Evolutionary conservation across 53 echinoderm and acorn worm species (phyloP).

Genomic region (Hippasteria phrygiana): DNA sequence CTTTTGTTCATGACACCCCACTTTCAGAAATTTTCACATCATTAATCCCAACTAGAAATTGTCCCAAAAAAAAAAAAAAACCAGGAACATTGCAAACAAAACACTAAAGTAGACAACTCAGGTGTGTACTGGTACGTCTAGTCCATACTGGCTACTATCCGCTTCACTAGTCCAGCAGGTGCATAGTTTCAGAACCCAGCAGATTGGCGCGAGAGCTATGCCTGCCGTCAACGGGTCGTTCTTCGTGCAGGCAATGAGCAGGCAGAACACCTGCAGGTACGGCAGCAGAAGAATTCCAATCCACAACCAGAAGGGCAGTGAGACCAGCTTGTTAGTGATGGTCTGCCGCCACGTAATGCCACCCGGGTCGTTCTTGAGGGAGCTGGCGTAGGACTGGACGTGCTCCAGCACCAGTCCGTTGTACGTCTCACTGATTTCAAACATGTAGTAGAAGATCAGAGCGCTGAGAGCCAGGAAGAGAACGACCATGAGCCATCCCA

Average conservation of each 20-base stretch:
- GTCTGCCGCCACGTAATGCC: slow-evolving; percentile 78
- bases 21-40: not conserved
- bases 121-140: slow-evolving; percentile 51
- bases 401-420: slow-evolving; percentile 86
- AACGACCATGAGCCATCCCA: slow-evolving; percentile 87
- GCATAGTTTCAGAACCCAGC: slow-evolving; percentile 49
- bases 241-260: slow-evolving; percentile 93
- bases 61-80: not conserved
- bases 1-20: not conserved
- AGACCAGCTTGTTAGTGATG: slow-evolving; percentile 73
- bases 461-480: slow-evolving; percentile 77
- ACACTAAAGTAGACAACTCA: not conserved
- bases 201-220: slow-evolving; percentile 56
- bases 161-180: slow-evolving; percentile 2
- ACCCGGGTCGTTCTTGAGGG: slow-evolving; percentile 75
- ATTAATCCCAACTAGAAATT: not conserved
- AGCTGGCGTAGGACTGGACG: slow-evolving; percentile 76
- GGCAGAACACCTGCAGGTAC: slow-evolving; percentile 95
- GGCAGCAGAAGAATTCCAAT: slow-evolving; percentile 79
- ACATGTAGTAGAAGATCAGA: slow-evolving; percentile 85
- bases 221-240: slow-evolving; percentile 84
- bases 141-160: slow-evolving; percentile 24
- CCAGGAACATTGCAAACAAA: not conserved
- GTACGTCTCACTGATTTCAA: slow-evolving; percentile 98
- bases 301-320: slow-evolving; percentile 96